These are phyloP conservation scores for Steinernema khuongi DNA, from an alignment of 1,140 invertebrate genomes.

Conservation along the genomic window DNA sequence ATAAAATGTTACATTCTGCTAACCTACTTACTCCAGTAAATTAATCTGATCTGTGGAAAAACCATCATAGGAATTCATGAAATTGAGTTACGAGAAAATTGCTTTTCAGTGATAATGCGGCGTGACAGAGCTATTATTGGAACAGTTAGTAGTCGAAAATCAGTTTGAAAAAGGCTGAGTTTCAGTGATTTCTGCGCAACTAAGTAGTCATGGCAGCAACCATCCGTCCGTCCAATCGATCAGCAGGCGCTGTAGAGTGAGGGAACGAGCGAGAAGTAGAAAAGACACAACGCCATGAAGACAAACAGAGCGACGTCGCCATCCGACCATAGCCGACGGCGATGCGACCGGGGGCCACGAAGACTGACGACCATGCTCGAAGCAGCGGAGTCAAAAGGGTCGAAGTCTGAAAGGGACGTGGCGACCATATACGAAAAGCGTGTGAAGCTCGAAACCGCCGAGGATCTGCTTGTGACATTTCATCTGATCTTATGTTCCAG, in stretches of 20 bases:
- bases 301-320: not conserved
- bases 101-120: not conserved
- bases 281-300: conserved; percentile 10
- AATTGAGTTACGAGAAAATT: not conserved
- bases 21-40: too few species aligned
- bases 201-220: not conserved
- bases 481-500: too few species aligned
- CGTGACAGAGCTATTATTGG: not conserved
- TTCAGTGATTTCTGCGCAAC: conserved; percentile 6
- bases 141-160: not conserved
- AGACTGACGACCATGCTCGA: not conserved
- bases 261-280: not conserved
- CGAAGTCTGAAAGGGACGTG: not conserved
- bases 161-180: not conserved
- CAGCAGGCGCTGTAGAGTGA: not conserved
- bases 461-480: too few species aligned
- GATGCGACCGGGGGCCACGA: not conserved
- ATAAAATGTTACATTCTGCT: too few species aligned
- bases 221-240: not conserved
- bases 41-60: not conserved
- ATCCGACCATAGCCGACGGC: not conserved
- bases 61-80: not conserved
- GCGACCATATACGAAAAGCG: not conserved
- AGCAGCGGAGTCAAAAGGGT: not conserved
- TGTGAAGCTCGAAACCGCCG: too few species aligned